Percentiles rank a stretch among this genome's conserved stretches.
phyloP scores from a whole-genome alignment of 2,113 vertebrate genomes.

The cattle (Bos taurus) region ARS-UCD2.0 NC_037335.1:110411501-110412000 shows the following conservation, averaged over 20 bases:
- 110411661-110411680: background rate
- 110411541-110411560: conserved; percentile 67
- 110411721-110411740: background rate
- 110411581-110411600: conserved; percentile 75
- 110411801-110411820: background rate
- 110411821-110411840: background rate
- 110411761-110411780: background rate
- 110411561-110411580: conserved; percentile 78
- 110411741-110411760: background rate
- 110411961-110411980: background rate
- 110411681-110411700: background rate
- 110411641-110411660: background rate
- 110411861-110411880: background rate
- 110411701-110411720: background rate
- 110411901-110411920: background rate
- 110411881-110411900: background rate
- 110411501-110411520: conserved; percentile 79
- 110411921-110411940: background rate
- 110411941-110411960: background rate
- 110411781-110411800: background rate
- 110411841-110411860: background rate
- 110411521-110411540: conserved; percentile 78
- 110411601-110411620: conserved; percentile 70
- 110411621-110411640: conserved; percentile 13
- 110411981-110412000: background rate